Base-by-base conservation (phyloP, 2,888 invertebrate genomes). In the Drosophila eohydei region DNA sequence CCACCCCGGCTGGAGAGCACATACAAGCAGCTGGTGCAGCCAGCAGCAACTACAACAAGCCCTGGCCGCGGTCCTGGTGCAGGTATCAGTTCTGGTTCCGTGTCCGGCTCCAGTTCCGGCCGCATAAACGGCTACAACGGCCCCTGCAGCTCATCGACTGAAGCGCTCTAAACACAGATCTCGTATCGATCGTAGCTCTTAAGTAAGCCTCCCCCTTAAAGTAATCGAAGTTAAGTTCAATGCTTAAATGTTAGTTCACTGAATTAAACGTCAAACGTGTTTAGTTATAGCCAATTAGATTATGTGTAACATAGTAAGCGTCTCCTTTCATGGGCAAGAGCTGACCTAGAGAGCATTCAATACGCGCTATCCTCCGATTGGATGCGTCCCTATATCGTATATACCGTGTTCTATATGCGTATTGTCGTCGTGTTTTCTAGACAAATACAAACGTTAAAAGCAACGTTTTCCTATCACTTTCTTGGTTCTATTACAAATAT, bases 131-230 rank as follows among this genome's bases (percentile, higher is more conserved):
- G 89, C 91, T 88, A 93, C 89, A 71, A 93, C 91, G 81, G 93
- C 91, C 93, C 93, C 92, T 84, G 93, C 94, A 70, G 95, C 95
- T 55, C 94, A 93, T 86, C 95, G 95, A 78, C 93, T 94, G 76
- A 94, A 94, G 77, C 93, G 92, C 89, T 92, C 71, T 90, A 84
- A 88, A 21, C 36, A 30, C 14, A 11, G 16, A n/a, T 57, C 30
- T 36, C 14, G 7, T 41, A 43, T 12, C 38, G 54, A 58, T 46
- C 57, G 16, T 74, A 65, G 36, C 57, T 32, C 16, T n/a, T 57
- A 64, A 70, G 64, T 41, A 11, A 28, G 26, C 0, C 36, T 21
- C 50, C 34, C 6, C 50, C 38, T 52, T n/a, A 52, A 2, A 2
- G 52, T 52, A 56, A 67, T 65, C 54, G 61, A 44, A 51, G 59